Evolutionary conservation across 2,888 invertebrate species (phyloP), one percentile per base, ranked within the genome.

Genomic region (Opisthograptis luteolata): DNA sequence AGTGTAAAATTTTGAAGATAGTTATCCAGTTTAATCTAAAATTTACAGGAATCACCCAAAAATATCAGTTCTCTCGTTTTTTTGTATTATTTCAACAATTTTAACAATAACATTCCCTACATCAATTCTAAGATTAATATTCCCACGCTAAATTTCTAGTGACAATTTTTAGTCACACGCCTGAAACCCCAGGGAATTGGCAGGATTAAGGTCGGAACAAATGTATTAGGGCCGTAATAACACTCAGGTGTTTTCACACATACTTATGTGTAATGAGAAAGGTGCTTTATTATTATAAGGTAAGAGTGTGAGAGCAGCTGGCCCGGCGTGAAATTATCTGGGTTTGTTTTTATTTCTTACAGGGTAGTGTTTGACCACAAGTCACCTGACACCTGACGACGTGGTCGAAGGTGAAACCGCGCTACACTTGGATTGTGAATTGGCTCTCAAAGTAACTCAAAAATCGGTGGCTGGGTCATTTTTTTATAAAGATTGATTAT

Each of bases 141-240:
- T 15, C 32, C 9, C 5, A 7, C 9, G 32, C 19, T 9, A 7
- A 12, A 12, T 3, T 1, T 32, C 7, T 19, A 2, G 10, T 7
- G 17, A 19, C 17, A 42, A 32, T 25, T 34, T 32, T 19, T 19
- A n/a, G 13, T 27, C 17, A 22, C n/a, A 28, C 14, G 19, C 20
- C 19, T n/a, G 28, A 4, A 34, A 8, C 42, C 34, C 12, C 22
- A 20, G 36, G 44, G 13, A 35, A 50, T 39, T 39, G 44, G 24
- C 8, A 28, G 43, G 49, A 50, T 50, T 44, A 39, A 25, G 27
- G 20, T 12, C 19, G 17, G 13, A 17, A 44, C 30, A 39, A 30
- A 44, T 40, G 30, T 44, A 39, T 20, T 40, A 35, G 24, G 22
- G 25, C 28, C 35, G 35, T 20, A 43, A 49, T 42, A 36, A 32